These are phyloP conservation scores for Aphaenogaster ashmeadi DNA, from an alignment of 1,140 invertebrate genomes.

Conservation along the genomic window DNA sequence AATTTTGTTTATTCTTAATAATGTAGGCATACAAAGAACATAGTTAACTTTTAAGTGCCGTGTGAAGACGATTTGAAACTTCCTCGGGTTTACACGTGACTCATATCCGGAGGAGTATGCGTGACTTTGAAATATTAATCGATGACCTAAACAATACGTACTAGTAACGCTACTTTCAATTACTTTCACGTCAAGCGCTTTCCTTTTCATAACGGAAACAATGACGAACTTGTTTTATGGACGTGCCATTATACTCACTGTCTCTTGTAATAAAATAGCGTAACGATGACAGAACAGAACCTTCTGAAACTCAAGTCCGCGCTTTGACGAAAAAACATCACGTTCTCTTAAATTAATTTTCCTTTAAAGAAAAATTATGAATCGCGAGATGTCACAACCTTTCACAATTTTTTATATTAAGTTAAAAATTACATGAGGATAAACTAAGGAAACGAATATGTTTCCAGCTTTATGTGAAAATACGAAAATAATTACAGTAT, in stretches of 20 bases:
- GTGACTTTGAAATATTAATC: slow-evolving; percentile 37
- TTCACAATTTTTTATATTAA: slow-evolving; percentile 17
- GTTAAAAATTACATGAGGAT: not conserved
- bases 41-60: not conserved
- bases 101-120: slow-evolving; percentile 1
- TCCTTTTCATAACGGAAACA: slow-evolving; percentile 51
- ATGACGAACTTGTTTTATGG: slow-evolving; percentile 13
- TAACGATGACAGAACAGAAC: not conserved
- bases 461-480: slow-evolving; percentile 4
- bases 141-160: slow-evolving; percentile 38
- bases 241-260: not conserved
- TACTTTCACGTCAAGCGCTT: slow-evolving; percentile 56
- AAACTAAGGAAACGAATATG: not conserved
- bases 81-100: not conserved
- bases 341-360: not conserved
- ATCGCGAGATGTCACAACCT: not conserved
- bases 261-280: slow-evolving; percentile 20
- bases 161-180: slow-evolving; percentile 47
- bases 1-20: not conserved
- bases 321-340: not conserved
- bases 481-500: slow-evolving; percentile 18
- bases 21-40: not conserved
- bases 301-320: not conserved
- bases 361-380: not conserved
- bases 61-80: slow-evolving; percentile 1